A percentile compares a stretch with the other conserved stretches of the same genome.
These are phyloP conservation scores for Ciconia stormi DNA, from an alignment of 2,113 vertebrate genomes.

Conservation along the genomic window DNA sequence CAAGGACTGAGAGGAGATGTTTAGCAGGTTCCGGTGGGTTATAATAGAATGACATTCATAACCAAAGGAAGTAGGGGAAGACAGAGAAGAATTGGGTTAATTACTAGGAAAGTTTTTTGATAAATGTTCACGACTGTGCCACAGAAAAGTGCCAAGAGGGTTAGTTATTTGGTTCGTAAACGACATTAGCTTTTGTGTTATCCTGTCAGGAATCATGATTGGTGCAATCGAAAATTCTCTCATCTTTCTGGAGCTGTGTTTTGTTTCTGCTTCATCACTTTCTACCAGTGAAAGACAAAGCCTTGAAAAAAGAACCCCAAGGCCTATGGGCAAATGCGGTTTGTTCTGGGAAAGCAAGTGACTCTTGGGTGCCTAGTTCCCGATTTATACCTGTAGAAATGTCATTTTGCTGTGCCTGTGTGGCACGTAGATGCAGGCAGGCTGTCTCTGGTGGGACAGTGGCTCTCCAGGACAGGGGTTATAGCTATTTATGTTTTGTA, in stretches of 20 bases:
- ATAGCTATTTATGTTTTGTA: not conserved
- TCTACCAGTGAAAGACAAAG: not conserved
- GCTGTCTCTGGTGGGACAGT: not conserved
- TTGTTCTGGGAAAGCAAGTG: not conserved
- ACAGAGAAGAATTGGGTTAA: not conserved
- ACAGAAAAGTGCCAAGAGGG: not conserved
- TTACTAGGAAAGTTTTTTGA: not conserved
- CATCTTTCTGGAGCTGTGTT: not conserved
- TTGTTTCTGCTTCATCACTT: not conserved
- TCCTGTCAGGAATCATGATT: not conserved
- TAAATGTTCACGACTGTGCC: not conserved
- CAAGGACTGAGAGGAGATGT: not conserved
- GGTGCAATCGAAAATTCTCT: not conserved
- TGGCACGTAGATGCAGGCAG: not conserved
- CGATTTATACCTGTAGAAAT: not conserved
- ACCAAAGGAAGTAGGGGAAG: not conserved
- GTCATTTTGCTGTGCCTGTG: not conserved
- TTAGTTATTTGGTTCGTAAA: constrained; percentile 31
- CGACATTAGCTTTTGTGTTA: not conserved
- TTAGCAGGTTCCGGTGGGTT: not conserved
- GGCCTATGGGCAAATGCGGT: not conserved
- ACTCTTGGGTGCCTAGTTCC: not conserved
- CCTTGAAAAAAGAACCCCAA: not conserved
- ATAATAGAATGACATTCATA: not conserved
- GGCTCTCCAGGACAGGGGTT: not conserved